Percentiles rank a stretch among this genome's conserved stretches.
phyloP scores from a whole-genome alignment of 2,888 invertebrate genomes.

The Drosophila tripunctata region DNA sequence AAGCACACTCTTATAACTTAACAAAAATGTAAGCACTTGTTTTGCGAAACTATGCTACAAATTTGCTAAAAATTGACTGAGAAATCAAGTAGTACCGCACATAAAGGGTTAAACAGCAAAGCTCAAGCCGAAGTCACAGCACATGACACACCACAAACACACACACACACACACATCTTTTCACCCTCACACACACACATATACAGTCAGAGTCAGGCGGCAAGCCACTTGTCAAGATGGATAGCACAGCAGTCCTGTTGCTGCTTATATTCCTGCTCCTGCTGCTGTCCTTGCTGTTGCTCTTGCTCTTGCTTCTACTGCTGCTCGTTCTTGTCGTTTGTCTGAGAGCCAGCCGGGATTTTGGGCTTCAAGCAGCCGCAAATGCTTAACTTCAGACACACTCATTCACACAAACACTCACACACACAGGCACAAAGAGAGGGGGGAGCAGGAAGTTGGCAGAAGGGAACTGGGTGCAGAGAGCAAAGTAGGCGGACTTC shows the following conservation, averaged over 20 bases:
- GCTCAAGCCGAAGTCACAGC: constrained; percentile 28
- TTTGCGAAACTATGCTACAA: too few relatives aligned
- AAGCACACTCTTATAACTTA: too few relatives aligned
- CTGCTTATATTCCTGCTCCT: constrained; percentile 1
- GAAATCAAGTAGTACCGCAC: background rate
- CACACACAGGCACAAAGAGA: background rate
- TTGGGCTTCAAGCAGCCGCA: constrained; percentile 78
- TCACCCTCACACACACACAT: constrained; percentile 12
- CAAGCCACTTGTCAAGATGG: constrained; percentile 79
- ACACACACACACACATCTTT: constrained; percentile 12
- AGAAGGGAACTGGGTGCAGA: background rate
- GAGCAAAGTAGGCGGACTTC: constrained; percentile 17
- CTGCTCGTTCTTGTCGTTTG: constrained; percentile 35
- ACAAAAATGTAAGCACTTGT: too few relatives aligned
- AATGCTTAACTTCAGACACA: constrained; percentile 76
- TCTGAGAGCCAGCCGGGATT: constrained; percentile 65
- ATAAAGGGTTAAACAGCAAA: constrained; percentile 22
- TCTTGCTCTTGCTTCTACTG: constrained; percentile 7
- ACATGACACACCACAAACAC: constrained; percentile 9
- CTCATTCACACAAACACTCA: constrained; percentile 34
- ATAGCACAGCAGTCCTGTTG: constrained; percentile 61
- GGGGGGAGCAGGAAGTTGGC: too few relatives aligned
- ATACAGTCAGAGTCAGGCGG: constrained; percentile 29
- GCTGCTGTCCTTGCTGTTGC: background rate
- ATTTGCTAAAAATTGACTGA: background rate